These are phyloP conservation scores for Eupithecia pulchellata DNA, from an alignment of 2,888 invertebrate species.

Conservation along the genomic window DNA sequence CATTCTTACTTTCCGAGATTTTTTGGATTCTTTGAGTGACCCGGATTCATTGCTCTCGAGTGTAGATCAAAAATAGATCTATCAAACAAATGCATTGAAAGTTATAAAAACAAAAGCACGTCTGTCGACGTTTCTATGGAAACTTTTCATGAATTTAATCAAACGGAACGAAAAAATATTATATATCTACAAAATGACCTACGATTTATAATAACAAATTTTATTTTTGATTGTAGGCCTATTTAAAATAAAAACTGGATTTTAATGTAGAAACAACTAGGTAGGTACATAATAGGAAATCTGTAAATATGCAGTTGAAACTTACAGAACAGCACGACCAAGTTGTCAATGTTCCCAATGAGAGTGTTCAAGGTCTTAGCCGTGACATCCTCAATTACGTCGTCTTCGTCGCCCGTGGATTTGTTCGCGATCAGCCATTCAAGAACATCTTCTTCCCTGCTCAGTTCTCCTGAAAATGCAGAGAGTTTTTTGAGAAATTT, in stretches of 20 bases:
- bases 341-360: constrained; percentile 95
- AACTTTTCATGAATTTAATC: not conserved
- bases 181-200: too few species aligned
- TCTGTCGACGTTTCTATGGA: not conserved
- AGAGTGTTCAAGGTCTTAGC: constrained; percentile 94
- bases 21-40: too few species aligned
- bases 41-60: too few species aligned
- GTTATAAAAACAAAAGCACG: not conserved
- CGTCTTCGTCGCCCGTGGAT: constrained; percentile 96
- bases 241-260: too few species aligned
- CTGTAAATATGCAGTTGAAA: constrained; percentile 33
- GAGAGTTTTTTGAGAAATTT: not conserved
- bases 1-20: too few species aligned
- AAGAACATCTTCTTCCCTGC: constrained; percentile 95
- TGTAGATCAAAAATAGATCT: constrained; percentile 1
- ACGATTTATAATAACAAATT: too few species aligned
- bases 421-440: constrained; percentile 97
- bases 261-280: too few species aligned
- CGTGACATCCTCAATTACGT: constrained; percentile 97
- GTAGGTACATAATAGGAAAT: not conserved
- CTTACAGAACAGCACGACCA: constrained; percentile 97
- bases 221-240: too few species aligned
- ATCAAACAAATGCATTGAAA: constrained; percentile 16
- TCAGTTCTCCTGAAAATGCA: constrained; percentile 89
- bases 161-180: not conserved